Evolutionary conservation across 2,113 vertebrate species (phyloP), one percentile per base, ranked within the genome.

Genomic region (Pungitius pungitius): DNA sequence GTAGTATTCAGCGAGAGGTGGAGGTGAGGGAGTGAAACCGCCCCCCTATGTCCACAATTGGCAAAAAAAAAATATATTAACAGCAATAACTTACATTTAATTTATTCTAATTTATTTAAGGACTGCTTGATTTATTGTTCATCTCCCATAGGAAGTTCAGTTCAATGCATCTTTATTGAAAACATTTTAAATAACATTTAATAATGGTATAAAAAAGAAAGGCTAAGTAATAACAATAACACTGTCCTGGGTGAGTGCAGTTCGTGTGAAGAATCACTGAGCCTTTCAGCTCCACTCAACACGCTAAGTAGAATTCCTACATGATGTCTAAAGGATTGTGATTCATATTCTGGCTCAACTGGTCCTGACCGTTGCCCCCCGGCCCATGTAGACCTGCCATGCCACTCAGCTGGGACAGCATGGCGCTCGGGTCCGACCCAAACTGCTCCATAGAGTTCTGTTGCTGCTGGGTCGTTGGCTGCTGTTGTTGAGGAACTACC

Each of bases 261-360:
- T 91, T 89, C 89, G 89, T 90, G 90, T 77, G 70, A 80, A 86
- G 78, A 76, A 87, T 52, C 80, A 42, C 64, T 0, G 58, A 82
- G 78, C 72, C 0, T 52, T 27, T 73, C 27, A 42, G 73, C 77
- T 78, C 80, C 27, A 55, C 68, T 72, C 67, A 70, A 90, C 78
- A 83, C 78, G 11, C 75, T 37, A 30, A 65, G 59, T 66, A 71
- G 81, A 85, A 73, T 93, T 95, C 94, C 94, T 96, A 96, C 94
- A 96, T 95, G 73, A 97, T 97, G 95, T 98, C 95, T 95, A 98
- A 94, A 93, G 96, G 93, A 94, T 94, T 97, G 94, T 97, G 96
- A 94, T 94, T 96, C 90, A 98, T 95, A 79, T 94, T 96, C 92
- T 96, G 92, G 88, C 95, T 95, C 89, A 99, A 61, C 0, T 88